Evolutionary conservation across 2,797 vertebrate genomes (phyloP).

Genomic region (Antrozous pallidus): DNA sequence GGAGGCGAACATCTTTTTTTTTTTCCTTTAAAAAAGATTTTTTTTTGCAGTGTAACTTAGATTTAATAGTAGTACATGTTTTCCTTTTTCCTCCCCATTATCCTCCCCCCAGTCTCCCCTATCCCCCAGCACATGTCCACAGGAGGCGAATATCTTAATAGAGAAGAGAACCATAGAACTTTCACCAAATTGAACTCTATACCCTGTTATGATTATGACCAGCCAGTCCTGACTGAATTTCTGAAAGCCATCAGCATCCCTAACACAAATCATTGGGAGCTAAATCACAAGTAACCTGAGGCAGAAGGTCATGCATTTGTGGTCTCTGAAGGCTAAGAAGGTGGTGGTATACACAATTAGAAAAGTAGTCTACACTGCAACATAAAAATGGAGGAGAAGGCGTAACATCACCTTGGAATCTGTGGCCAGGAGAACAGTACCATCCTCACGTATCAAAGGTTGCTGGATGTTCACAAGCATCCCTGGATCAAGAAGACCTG

Average conservation of each 20-base stretch:
- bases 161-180: neutral
- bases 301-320: neutral
- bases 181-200: neutral
- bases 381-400: neutral
- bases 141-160: neutral
- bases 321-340: neutral
- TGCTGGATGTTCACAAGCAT: constrained; percentile 99
- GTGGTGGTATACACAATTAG: constrained; percentile 74
- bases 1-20: neutral
- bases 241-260: neutral
- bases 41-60: no score
- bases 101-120: no score
- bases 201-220: neutral
- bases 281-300: neutral
- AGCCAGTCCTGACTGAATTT: neutral
- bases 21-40: no score
- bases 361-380: neutral
- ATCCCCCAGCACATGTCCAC: no score
- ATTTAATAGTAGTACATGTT: no score
- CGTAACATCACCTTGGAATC: constrained; percentile 89
- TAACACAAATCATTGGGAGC: neutral
- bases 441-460: constrained; percentile 95
- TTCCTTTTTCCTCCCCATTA: no score
- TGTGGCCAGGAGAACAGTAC: constrained; percentile 91
- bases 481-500: constrained; percentile 93